A percentile compares a stretch with the other conserved stretches of the same genome.
These are phyloP conservation scores for Microctenopoma lineatum DNA, from an alignment of 2,797 vertebrate species.

Conservation along the genomic window DNA sequence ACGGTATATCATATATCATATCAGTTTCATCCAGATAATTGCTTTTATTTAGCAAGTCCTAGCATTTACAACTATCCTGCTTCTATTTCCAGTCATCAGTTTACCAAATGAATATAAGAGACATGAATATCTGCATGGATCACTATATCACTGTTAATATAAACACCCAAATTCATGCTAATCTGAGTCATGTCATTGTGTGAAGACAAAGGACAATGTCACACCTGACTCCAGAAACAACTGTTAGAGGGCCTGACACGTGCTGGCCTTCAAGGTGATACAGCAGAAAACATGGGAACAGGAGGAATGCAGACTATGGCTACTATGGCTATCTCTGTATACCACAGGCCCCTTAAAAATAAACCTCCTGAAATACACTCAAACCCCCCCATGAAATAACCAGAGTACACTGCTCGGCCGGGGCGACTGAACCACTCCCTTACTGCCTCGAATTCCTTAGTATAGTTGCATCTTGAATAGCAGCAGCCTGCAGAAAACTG, in stretches of 20 bases:
- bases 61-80: too few relatives aligned
- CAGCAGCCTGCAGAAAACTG: constrained; percentile 42
- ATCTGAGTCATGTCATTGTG: not conserved
- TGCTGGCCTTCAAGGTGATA: constrained; percentile 58
- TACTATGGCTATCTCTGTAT: constrained; percentile 27
- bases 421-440: constrained; percentile 23
- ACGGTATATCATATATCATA: too few relatives aligned
- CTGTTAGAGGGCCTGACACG: constrained; percentile 63
- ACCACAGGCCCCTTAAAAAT: constrained; percentile 59
- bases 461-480: constrained; percentile 44
- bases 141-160: too few relatives aligned
- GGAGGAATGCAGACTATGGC: constrained; percentile 51
- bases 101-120: too few relatives aligned
- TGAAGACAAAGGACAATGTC: not conserved
- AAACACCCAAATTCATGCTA: not conserved
- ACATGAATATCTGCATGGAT: too few relatives aligned
- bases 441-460: constrained; percentile 15
- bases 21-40: too few relatives aligned
- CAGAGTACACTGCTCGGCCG: constrained; percentile 1
- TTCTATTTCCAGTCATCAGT: too few relatives aligned
- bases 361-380: constrained; percentile 37
- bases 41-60: too few relatives aligned
- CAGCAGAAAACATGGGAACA: constrained; percentile 34
- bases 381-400: constrained; percentile 12
- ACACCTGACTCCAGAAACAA: constrained; percentile 70